phyloP scores from a whole-genome alignment of 2,888 invertebrate species.

The Epiblema foenella region DNA sequence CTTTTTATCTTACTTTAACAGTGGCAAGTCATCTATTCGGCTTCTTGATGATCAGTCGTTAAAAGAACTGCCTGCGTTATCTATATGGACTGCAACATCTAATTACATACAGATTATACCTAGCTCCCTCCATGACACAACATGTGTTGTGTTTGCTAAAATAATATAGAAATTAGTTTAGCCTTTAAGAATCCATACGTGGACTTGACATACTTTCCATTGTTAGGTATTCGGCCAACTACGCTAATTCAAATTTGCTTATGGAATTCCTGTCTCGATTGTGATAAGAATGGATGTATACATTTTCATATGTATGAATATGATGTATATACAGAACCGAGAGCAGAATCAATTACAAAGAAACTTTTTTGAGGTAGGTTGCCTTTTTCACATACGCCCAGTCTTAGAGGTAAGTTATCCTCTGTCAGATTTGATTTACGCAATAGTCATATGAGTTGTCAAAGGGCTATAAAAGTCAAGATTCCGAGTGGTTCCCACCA shows the following conservation, averaged over 20 bases:
- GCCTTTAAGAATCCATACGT: constrained; percentile 20
- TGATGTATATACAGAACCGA: too few relatives aligned
- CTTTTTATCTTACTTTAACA: constrained; percentile 44
- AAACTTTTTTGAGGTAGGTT: too few relatives aligned
- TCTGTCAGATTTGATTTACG: too few relatives aligned
- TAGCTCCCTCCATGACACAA: constrained; percentile 7
- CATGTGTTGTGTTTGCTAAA: constrained; percentile 27
- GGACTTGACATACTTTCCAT: constrained; percentile 33
- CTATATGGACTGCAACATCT: constrained; percentile 70
- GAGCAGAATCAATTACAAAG: too few relatives aligned
- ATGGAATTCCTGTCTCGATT: constrained; percentile 3
- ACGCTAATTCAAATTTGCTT: constrained; percentile 26
- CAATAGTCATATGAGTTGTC: too few relatives aligned
- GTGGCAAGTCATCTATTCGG: constrained; percentile 57
- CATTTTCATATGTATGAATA: too few relatives aligned
- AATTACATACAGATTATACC: constrained; percentile 30
- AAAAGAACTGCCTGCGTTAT: constrained; percentile 64
- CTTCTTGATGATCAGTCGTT: constrained; percentile 66
- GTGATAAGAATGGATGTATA: too few relatives aligned
- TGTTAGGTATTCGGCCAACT: constrained; percentile 16
- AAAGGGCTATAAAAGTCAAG: too few relatives aligned
- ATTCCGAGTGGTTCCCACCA: too few relatives aligned
- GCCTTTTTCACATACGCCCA: too few relatives aligned
- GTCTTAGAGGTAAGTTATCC: too few relatives aligned
- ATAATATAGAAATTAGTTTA: constrained; percentile 23